These are phyloP conservation scores for Promerops cafer DNA, from an alignment of 2,113 vertebrate species.

Conservation along the genomic window DNA sequence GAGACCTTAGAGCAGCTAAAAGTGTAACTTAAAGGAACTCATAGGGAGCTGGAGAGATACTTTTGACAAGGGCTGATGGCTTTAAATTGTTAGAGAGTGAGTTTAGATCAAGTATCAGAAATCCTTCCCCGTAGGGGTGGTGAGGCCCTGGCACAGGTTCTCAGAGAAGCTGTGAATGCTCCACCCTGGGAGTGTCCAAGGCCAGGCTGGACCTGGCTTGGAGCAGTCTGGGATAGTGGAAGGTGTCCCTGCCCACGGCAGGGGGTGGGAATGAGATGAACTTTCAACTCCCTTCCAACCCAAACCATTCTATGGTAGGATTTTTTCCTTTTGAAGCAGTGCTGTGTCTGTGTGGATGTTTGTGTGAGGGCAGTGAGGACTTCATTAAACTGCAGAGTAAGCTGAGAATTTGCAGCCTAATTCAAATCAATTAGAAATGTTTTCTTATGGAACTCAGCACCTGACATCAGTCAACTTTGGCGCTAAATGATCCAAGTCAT, in stretches of 20 bases:
- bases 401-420: not conserved
- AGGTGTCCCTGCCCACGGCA: not conserved
- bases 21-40: not conserved
- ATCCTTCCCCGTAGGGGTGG: not conserved
- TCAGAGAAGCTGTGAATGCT: not conserved
- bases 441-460: not conserved
- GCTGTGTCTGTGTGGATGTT: not conserved
- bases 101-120: not conserved
- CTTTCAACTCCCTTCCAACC: not conserved
- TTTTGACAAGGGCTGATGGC: not conserved
- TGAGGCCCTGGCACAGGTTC: not conserved
- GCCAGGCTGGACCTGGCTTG: accelerated
- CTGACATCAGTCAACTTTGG: not conserved
- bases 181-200: not conserved
- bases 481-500: not conserved
- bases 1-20: not conserved
- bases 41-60: not conserved
- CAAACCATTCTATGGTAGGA: not conserved
- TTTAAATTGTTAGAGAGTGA: not conserved
- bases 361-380: not conserved
- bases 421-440: not conserved
- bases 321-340: not conserved
- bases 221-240: not conserved
- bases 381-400: not conserved
- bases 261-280: not conserved